Conservation (phyloP, 2,888 invertebrate genomes). For the Eudasyphora cyanicolor region DNA sequence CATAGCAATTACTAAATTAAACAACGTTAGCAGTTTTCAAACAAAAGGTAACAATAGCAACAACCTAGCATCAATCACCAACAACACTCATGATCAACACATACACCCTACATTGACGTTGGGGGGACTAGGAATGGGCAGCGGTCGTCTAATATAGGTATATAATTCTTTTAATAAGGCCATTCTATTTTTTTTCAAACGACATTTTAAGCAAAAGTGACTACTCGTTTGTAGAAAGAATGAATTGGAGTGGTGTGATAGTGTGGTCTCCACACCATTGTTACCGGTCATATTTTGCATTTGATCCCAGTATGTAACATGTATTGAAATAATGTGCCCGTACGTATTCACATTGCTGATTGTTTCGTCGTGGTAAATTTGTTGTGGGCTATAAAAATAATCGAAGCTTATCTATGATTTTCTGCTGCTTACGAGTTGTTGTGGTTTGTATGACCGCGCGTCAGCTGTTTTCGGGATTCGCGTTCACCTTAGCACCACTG, state of each 20-base stretch:
- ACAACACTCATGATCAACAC: not conserved
- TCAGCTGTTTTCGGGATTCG: not conserved
- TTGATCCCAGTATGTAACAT: not conserved
- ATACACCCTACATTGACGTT: not conserved
- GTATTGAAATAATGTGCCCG: not conserved
- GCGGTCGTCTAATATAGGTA: too few species aligned
- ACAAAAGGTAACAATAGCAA: not conserved
- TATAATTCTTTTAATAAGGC: too few species aligned
- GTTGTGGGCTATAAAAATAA: not conserved
- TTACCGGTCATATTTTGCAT: not conserved
- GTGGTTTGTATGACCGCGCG: not conserved
- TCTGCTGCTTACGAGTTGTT: not conserved
- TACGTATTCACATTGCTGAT: not conserved
- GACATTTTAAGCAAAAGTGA: too few species aligned
- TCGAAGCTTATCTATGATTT: not conserved
- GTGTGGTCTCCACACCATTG: not conserved
- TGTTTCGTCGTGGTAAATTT: not conserved
- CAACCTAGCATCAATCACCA: not conserved
- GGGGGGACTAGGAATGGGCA: too few species aligned
- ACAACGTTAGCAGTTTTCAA: not conserved
- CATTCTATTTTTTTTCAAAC: too few species aligned
- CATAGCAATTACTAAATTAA: conserved; percentile 5
- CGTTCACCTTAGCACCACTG: not conserved
- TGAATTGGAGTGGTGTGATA: not conserved
- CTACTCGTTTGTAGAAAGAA: too few species aligned